Conservation (phyloP, 2,113 vertebrate genomes). For the Gymnorhina tibicen region DNA sequence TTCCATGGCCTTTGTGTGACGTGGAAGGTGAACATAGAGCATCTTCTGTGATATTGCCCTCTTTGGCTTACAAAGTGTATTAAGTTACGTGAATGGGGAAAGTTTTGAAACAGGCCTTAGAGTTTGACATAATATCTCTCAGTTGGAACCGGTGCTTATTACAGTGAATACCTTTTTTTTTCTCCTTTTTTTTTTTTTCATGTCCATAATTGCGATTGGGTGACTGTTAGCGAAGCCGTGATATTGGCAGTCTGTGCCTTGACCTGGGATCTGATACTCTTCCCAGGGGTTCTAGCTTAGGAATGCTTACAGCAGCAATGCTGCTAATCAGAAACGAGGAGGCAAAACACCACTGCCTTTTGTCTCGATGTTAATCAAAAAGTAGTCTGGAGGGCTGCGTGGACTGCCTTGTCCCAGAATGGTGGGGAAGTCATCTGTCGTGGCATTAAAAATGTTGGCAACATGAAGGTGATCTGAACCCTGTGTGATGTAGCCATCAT, state of each 20-base stretch:
- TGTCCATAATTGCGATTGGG: slow-evolving; percentile 72
- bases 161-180: slow-evolving; percentile 47
- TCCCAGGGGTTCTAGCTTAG: slow-evolving; percentile 60
- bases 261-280: slow-evolving; percentile 68
- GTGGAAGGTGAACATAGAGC: slow-evolving; percentile 57
- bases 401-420: slow-evolving; percentile 57
- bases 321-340: slow-evolving; percentile 69
- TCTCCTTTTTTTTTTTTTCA: background rate
- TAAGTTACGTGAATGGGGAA: slow-evolving; percentile 65
- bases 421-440: slow-evolving; percentile 64
- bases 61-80: slow-evolving; percentile 55
- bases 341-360: slow-evolving; percentile 68
- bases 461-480: slow-evolving; percentile 65
- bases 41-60: slow-evolving; percentile 58
- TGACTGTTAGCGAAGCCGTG: slow-evolving; percentile 71
- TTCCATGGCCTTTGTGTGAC: slow-evolving; percentile 45
- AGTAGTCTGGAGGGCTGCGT: slow-evolving; percentile 59
- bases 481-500: slow-evolving; percentile 62
- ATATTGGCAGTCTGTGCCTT: slow-evolving; percentile 67
- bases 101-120: slow-evolving; percentile 67
- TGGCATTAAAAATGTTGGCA: slow-evolving; percentile 57
- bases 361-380: slow-evolving; percentile 78
- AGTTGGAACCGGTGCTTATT: slow-evolving; percentile 65
- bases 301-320: slow-evolving; percentile 71
- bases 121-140: slow-evolving; percentile 70